phyloP scores from a whole-genome alignment of 2,113 vertebrate species.

The Poeciliopsis occidentalis region DNA sequence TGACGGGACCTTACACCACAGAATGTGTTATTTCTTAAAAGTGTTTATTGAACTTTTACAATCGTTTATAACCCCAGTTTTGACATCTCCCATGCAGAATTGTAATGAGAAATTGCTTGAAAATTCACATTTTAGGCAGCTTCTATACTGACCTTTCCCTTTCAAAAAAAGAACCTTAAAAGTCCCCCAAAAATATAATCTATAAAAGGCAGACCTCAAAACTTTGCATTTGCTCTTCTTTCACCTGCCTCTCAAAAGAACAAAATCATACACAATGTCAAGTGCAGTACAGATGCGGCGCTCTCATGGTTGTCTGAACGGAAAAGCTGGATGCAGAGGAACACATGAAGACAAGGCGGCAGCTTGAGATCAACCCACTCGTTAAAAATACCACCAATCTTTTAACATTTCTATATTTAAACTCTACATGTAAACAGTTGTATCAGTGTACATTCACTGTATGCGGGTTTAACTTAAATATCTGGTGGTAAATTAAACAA shows the following conservation, averaged over 20 bases:
- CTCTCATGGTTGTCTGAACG: conserved; percentile 47
- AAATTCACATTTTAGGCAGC: conserved; percentile 75
- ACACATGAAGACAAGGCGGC: conserved; percentile 27
- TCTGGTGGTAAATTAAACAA: conserved; percentile 57
- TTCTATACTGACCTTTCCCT: conserved; percentile 59
- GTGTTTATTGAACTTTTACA: conserved; percentile 86
- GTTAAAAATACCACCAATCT: conserved; percentile 49
- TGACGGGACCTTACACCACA: conserved; percentile 54
- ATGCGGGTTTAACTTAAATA: conserved; percentile 43
- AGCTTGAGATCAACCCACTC: conserved; percentile 26
- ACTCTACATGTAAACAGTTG: conserved; percentile 73
- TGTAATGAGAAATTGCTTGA: conserved; percentile 70
- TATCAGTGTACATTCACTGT: conserved; percentile 67
- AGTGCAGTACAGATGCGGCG: conserved; percentile 43
- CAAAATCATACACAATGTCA: conserved; percentile 40
- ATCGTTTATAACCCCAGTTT: conserved; percentile 74
- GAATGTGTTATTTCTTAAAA: conserved; percentile 77
- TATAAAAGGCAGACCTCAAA: conserved; percentile 74
- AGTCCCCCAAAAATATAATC: conserved; percentile 69
- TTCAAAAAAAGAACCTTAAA: conserved; percentile 58
- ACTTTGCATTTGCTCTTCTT: conserved; percentile 44
- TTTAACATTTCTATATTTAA: conserved; percentile 44
- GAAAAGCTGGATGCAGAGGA: conserved; percentile 22
- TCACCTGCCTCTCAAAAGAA: conserved; percentile 1
- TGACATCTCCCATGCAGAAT: conserved; percentile 77